Percentiles rank a stretch among this genome's conserved stretches.
Evolutionary conservation across 1,140 invertebrate genomes (phyloP).

Genomic region (Drosophila nigromelanica): DNA sequence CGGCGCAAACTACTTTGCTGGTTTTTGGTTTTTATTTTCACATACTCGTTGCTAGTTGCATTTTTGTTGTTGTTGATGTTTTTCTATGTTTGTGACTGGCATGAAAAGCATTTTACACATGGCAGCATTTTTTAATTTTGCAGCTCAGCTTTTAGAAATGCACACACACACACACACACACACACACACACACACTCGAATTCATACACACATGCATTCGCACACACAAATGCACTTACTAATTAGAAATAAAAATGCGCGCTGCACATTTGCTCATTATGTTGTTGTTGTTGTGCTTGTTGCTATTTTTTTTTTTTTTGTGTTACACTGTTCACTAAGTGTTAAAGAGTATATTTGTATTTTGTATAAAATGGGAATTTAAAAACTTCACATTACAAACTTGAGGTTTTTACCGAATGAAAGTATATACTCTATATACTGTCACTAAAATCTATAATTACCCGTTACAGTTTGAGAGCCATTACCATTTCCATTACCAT

Average conservation of each 20-base stretch:
- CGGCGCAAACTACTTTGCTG: conserved; percentile 25
- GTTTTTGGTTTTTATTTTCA: conserved; percentile 23
- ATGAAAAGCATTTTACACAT: conserved; percentile 83
- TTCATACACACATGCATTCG: conserved; percentile 25
- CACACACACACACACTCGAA: conserved; percentile 22
- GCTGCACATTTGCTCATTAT: conserved; percentile 76
- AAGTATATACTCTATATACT: too few species aligned
- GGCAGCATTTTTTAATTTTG: conserved; percentile 83
- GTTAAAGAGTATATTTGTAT: too few species aligned
- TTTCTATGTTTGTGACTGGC: conserved; percentile 59
- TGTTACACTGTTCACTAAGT: too few species aligned
- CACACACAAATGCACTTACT: conserved; percentile 63
- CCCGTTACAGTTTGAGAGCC: too few species aligned
- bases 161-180: conserved; percentile 23
- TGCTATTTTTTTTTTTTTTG: conserved; percentile 28
- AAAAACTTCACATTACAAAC: too few species aligned
- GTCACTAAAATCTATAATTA: too few species aligned
- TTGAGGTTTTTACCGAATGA: too few species aligned
- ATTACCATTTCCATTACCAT: too few species aligned
- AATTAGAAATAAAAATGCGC: conserved; percentile 82
- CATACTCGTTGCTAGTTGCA: conserved; percentile 36
- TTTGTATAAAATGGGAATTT: too few species aligned
- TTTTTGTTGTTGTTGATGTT: conserved; percentile 16
- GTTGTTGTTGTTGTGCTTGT: conserved; percentile 22
- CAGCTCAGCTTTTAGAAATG: conserved; percentile 76